Conservation (phyloP, 1,140 invertebrate species). For the Neodiprion pinetum region DNA sequence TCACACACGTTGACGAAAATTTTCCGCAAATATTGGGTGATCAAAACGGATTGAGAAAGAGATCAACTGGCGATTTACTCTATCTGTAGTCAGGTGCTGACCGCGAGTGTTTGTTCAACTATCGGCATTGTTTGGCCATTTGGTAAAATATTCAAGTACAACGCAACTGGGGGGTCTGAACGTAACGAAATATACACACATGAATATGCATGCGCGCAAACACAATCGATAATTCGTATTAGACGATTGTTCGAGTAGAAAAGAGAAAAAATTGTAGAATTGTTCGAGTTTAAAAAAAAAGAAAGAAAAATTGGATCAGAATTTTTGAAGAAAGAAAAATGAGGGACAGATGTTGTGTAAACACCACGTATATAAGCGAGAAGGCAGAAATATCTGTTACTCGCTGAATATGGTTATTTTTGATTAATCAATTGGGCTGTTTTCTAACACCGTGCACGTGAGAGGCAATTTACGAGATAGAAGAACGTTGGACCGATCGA, state of each 20-base stretch:
- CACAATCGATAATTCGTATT: neutral
- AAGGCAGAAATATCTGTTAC: neutral
- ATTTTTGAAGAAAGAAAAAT: too few relatives aligned
- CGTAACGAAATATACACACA: too few relatives aligned
- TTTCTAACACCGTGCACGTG: neutral
- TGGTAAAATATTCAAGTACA: neutral
- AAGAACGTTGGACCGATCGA: neutral
- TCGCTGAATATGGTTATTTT: neutral
- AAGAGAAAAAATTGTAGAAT: too few relatives aligned
- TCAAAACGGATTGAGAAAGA: too few relatives aligned
- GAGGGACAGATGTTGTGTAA: too few relatives aligned
- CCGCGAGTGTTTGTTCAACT: neutral
- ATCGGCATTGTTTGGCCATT: neutral
- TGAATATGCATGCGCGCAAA: neutral
- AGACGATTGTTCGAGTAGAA: too few relatives aligned
- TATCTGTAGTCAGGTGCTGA: neutral
- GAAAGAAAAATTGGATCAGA: too few relatives aligned
- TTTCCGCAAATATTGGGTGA: too few relatives aligned
- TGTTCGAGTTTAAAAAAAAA: too few relatives aligned
- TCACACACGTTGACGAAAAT: too few relatives aligned
- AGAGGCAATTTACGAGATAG: constrained; percentile 5
- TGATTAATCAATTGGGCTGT: neutral
- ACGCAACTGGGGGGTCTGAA: too few relatives aligned
- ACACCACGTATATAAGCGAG: neutral
- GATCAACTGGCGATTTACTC: too few relatives aligned